Evolutionary conservation across 2,888 invertebrate genomes (phyloP).

Genomic region (Rhagium mordax): DNA sequence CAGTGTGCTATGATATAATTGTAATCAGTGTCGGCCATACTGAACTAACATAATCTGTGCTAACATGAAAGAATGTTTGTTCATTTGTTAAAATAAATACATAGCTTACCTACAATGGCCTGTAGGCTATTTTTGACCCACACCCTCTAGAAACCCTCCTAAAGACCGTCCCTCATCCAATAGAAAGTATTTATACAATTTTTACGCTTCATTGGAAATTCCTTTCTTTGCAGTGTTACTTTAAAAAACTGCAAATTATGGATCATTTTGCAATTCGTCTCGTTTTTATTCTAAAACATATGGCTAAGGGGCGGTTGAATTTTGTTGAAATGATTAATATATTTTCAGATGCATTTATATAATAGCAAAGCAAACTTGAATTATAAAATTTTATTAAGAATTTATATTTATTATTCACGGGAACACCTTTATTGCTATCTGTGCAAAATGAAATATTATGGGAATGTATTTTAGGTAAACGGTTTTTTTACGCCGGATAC

Average conservation of each 20-base stretch:
- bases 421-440: background rate
- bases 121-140: slow-evolving; percentile 47
- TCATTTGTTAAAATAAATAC: slow-evolving; percentile 40
- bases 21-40: slow-evolving; percentile 35
- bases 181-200: slow-evolving; percentile 57
- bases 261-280: slow-evolving; percentile 53
- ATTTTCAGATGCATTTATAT: background rate
- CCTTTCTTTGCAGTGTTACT: slow-evolving; percentile 54
- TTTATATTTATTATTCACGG: background rate
- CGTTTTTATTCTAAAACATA: slow-evolving; percentile 23
- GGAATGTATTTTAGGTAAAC: too few relatives aligned
- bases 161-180: slow-evolving; percentile 52
- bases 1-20: too few relatives aligned
- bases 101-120: slow-evolving; percentile 43
- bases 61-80: slow-evolving; percentile 34
- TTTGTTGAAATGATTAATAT: slow-evolving; percentile 19
- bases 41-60: too few relatives aligned
- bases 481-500: too few relatives aligned
- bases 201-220: slow-evolving; percentile 57
- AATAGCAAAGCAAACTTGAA: background rate
- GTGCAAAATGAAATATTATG: too few relatives aligned
- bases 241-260: slow-evolving; percentile 58
- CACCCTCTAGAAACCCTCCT: slow-evolving; percentile 54
- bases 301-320: background rate
- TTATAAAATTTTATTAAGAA: background rate